Percentiles rank a stretch among this genome's conserved stretches.
These are phyloP conservation scores for Ephydatia muelleri DNA, from an alignment of 37 sponge, comb jelly and placozoan species.

Conservation along the genomic window DNA sequence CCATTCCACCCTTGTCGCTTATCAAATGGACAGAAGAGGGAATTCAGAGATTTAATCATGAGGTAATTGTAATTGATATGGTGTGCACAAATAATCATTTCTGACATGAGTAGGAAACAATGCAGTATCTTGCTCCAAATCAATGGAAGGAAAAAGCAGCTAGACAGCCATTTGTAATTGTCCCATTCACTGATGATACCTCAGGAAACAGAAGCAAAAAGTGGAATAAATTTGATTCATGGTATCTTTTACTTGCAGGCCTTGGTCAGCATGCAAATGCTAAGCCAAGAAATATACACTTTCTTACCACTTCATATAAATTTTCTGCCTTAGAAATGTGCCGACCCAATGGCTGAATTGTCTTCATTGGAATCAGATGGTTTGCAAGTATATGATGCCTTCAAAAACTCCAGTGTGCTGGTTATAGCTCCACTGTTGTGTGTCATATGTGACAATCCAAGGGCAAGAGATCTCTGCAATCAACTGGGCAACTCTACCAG, in stretches of 20 bases:
- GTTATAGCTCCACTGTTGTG: slow-evolving; percentile 29
- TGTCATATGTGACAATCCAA: slow-evolving; percentile 20
- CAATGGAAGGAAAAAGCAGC: neutral
- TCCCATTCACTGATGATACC: slow-evolving; percentile 23
- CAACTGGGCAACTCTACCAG: neutral
- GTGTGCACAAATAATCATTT: no score
- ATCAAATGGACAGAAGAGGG: no score
- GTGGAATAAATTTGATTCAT: slow-evolving; percentile 22
- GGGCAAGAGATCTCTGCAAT: slow-evolving; percentile 4
- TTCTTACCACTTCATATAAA: slow-evolving; percentile 13
- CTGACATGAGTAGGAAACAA: neutral
- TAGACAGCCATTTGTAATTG: slow-evolving; percentile 2
- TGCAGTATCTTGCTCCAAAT: neutral
- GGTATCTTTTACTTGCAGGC: slow-evolving; percentile 17
- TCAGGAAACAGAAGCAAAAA: slow-evolving; percentile 21
- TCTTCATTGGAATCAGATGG: slow-evolving; percentile 7
- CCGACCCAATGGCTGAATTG: slow-evolving; percentile 10
- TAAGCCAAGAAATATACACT: slow-evolving; percentile 9
- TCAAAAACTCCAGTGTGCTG: slow-evolving; percentile 8
- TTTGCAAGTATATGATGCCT: slow-evolving; percentile 27
- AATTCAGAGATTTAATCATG: no score
- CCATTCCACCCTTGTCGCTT: no score
- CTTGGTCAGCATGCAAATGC: neutral
- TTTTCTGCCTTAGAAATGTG: slow-evolving; percentile 4
- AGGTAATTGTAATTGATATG: no score